Base-by-base conservation (phyloP, 1,140 invertebrate species). In the Antheraea mylitta region DNA sequence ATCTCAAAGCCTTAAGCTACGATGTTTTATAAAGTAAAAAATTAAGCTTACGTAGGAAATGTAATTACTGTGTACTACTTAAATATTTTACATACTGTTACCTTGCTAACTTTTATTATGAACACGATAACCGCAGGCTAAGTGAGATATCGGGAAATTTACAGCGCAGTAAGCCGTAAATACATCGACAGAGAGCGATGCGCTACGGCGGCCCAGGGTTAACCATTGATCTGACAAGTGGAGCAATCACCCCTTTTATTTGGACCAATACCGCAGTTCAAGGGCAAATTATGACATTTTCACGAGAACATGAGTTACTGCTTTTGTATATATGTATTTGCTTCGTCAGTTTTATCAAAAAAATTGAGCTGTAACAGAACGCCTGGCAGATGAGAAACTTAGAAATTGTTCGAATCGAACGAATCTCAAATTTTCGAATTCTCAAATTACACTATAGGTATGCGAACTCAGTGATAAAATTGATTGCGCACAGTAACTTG, bases 141-240 rank as follows among this genome's bases (percentile, higher is more conserved):
- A 18, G 3, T 22, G 45, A 79, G 85, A 79, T 89, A 89, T 88
- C 85, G 73, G 16, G 71, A 75, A 77, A 81, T 89, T 89, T 85
- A 89, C 85, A 83, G 83, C 73, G 82, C 84, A 88, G 79, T 86
- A 83, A 77, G 70, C 82, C 75, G 83, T 87, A 85, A 88, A 87
- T 86, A 83, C 77, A 79, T 76, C 74, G 71, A 65, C 45, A 30
- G 4, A 1, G 45, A 1, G 45, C 45, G 45, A 53, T 13, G 45
- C 45, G 45, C 9, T n/a, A 13, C 45, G 16, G 45, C 74, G 73
- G 83, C 81, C 82, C 76, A 69, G 78, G 83, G 84, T 80, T 76
- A 80, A 68, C 69, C 79, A 84, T 85, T 79, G 83, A 85, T 86
- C 83, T 86, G 81, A 67, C 70, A 67, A 73, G 53, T 70, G 76